Evolutionary conservation across 2,797 vertebrate genomes (phyloP).

Genomic region (Vultur gryphus): DNA sequence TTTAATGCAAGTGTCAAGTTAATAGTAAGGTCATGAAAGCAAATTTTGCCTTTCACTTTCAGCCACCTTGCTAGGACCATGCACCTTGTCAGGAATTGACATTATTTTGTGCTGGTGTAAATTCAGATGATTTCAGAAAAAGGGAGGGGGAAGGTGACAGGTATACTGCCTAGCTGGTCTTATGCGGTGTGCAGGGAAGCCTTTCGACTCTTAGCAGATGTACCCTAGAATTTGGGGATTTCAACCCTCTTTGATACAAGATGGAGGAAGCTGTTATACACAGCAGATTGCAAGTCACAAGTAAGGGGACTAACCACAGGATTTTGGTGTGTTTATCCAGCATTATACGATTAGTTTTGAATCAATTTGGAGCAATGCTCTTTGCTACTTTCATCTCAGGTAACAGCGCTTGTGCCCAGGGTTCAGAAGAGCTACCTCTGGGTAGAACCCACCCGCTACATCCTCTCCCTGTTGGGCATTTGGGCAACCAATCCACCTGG

Average conservation of each 20-base stretch:
- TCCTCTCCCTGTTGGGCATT: neutral
- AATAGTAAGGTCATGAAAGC: neutral
- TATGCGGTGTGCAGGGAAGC: neutral
- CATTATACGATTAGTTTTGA: neutral
- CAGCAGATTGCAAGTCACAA: neutral
- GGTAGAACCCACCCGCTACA: neutral
- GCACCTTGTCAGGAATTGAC: neutral
- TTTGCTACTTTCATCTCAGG: neutral
- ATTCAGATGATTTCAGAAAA: neutral
- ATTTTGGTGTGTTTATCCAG: neutral
- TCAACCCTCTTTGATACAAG: neutral
- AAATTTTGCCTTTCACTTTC: neutral
- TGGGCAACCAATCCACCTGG: too few species aligned
- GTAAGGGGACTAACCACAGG: neutral
- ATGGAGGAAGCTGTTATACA: neutral
- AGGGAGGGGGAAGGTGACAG: neutral
- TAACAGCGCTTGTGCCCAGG: rapidly evolving
- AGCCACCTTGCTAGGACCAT: neutral
- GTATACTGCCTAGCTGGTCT: neutral
- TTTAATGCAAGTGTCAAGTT: neutral
- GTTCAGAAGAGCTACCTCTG: neutral
- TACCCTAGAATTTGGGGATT: neutral
- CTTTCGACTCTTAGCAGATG: neutral
- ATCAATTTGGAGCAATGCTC: neutral
- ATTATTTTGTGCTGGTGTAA: neutral